Evolutionary conservation across 1,140 invertebrate genomes (phyloP), one percentile per base, ranked within the genome.

Genomic region (Panulirus ornatus): DNA sequence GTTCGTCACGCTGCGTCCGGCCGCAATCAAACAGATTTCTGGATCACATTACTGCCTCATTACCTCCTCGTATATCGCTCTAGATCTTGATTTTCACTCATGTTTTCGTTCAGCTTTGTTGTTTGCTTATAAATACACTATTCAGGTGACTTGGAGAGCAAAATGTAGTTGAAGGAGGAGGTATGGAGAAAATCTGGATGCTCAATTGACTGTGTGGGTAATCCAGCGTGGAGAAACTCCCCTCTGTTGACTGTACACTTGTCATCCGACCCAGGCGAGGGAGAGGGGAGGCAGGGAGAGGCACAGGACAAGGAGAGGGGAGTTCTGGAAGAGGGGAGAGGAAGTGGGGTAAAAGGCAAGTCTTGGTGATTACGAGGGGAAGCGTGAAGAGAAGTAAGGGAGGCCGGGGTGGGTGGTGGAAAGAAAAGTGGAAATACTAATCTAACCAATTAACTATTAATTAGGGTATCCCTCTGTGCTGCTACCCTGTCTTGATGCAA

Each of bases 221-320:
- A 14, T 54, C 8, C 19, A 22, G 51, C 2, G 51, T 34, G 19
- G 38, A 19, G 6, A 44, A 22, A 5, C 30, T 42, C 42, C 47
- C 44, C 76, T 70, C 27, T 63, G 14, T 70, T 70, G 51, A 66
- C 51, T n/a, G 38, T 44, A 84, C 83, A 70, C 42, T 30, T 42
- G 36, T 30, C 63, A 71, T 84, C 16, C 27, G 19, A n/a, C 42
- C 70, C 3, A 14, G 54, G 38, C 34, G 2, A 42, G 22, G n/a
- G 44, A 44, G 63, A 2, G 34, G 1, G 36, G 40, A 63, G 19
- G 1, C n/a, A 40, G 6, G 36, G 36, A 3, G 27, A 34, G 58
- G 16, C 0, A 8, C 0, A 5, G 34, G 75, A 5, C 1, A 40
- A 22, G 44, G 44, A 27, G 0, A 47, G 34, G n/a, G 44, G 76